These are phyloP conservation scores for Strigamia maritima DNA, from an alignment of 2,888 invertebrate species.

Conservation along the genomic window DNA sequence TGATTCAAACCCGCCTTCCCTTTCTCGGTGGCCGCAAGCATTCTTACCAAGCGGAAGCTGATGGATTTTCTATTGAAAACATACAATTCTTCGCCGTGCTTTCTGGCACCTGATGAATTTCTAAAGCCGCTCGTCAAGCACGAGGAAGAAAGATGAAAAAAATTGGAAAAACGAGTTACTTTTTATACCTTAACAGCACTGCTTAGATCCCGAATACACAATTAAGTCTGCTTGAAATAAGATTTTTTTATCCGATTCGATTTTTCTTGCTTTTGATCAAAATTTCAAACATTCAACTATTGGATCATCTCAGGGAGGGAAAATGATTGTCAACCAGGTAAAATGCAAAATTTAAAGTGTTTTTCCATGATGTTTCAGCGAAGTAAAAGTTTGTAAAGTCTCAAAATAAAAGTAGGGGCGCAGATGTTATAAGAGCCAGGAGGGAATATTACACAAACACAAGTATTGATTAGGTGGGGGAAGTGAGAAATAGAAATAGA, in stretches of 20 bases:
- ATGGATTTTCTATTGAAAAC: slow-evolving; percentile 23
- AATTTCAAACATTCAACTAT: too few species aligned
- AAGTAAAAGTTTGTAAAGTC: too few species aligned
- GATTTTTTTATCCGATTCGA: background rate
- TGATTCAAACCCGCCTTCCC: background rate
- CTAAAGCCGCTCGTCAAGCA: background rate
- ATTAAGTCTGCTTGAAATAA: background rate
- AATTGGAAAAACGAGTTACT: background rate
- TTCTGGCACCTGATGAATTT: slow-evolving; percentile 16
- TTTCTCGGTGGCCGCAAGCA: slow-evolving; percentile 20
- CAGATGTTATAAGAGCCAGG: too few species aligned
- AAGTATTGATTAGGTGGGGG: too few species aligned
- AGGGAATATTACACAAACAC: too few species aligned
- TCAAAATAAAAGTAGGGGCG: too few species aligned
- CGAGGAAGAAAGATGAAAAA: too few species aligned
- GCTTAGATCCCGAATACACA: background rate
- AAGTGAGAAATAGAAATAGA: too few species aligned
- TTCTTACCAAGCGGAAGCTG: slow-evolving; percentile 6
- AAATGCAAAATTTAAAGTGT: too few species aligned
- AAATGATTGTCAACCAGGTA: too few species aligned
- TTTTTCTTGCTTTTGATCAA: background rate
- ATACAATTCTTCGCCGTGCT: background rate
- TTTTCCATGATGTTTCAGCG: too few species aligned
- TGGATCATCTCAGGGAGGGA: too few species aligned
- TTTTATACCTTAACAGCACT: background rate